A percentile compares a stretch with the other conserved stretches of the same genome.
phyloP scores from a whole-genome alignment of 2,797 vertebrate species.

The Chelidonichthys spinosus region DNA sequence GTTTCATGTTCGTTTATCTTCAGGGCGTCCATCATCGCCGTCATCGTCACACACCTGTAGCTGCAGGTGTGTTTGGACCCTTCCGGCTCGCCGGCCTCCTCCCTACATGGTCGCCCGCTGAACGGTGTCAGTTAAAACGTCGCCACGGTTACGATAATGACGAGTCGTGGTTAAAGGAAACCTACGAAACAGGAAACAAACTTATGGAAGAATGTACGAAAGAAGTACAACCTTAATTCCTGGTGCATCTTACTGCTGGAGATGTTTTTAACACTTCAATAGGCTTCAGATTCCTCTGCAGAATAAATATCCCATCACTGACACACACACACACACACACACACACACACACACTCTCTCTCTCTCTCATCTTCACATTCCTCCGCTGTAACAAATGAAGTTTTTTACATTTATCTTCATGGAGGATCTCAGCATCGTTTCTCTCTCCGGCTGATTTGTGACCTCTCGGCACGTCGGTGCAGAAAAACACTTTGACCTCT shows the following conservation, averaged over 20 bases:
- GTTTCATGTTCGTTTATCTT: too few species aligned
- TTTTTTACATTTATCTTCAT: too few species aligned
- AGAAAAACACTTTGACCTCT: constrained; percentile 6
- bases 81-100: too few species aligned
- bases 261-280: too few species aligned
- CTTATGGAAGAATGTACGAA: background rate
- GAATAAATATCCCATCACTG: background rate
- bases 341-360: background rate
- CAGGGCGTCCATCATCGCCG: too few species aligned
- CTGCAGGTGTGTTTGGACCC: too few species aligned
- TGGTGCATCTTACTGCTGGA: too few species aligned
- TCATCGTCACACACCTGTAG: too few species aligned
- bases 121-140: background rate
- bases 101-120: too few species aligned
- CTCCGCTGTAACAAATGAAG: constrained; percentile 5
- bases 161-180: background rate
- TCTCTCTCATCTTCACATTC: constrained; percentile 12
- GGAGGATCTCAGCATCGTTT: too few species aligned
- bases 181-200: background rate
- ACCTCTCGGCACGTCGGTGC: constrained; percentile 9
- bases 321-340: background rate
- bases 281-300: too few species aligned
- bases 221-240: too few species aligned
- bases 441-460: constrained; percentile 31
- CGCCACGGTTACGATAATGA: background rate